phyloP scores from a whole-genome alignment of 2,113 vertebrate species.

The Chitala chitala region DNA sequence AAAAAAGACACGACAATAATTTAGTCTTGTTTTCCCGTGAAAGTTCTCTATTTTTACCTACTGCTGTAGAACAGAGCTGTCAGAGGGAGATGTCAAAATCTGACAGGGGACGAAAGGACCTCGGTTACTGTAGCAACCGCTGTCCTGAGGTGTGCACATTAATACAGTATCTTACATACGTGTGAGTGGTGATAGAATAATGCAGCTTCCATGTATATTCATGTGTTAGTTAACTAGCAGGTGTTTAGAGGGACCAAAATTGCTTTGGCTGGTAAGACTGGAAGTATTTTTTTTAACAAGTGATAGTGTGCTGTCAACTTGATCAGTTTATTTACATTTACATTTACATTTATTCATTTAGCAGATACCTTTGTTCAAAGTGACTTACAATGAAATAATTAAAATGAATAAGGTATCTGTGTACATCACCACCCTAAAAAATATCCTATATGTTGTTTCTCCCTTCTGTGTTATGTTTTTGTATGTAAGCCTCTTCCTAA shows the following conservation, averaged over 20 bases:
- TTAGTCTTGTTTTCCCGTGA: not conserved
- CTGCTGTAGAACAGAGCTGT: conserved; percentile 52
- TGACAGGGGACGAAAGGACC: conserved; percentile 51
- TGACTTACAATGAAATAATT: not conserved
- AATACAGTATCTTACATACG: not conserved
- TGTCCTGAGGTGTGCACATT: conserved; percentile 45
- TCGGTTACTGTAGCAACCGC: conserved; percentile 63
- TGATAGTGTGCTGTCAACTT: too few species aligned
- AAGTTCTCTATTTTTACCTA: conserved; percentile 57
- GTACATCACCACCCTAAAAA: not conserved
- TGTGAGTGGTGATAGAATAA: too few species aligned
- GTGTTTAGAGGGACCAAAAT: too few species aligned
- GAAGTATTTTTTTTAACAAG: too few species aligned
- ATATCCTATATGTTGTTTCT: not conserved
- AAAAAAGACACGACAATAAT: not conserved
- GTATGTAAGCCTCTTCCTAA: too few species aligned
- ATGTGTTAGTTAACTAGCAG: too few species aligned
- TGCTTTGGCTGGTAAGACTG: too few species aligned
- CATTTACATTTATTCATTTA: too few species aligned
- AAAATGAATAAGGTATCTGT: not conserved
- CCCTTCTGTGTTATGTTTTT: too few species aligned
- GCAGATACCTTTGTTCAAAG: too few species aligned
- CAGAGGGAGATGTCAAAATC: conserved; percentile 57
- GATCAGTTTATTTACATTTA: too few species aligned
- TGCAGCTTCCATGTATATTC: too few species aligned